phyloP scores from a whole-genome alignment of 2,113 vertebrate species.

The Hippocampus zosterae region DNA sequence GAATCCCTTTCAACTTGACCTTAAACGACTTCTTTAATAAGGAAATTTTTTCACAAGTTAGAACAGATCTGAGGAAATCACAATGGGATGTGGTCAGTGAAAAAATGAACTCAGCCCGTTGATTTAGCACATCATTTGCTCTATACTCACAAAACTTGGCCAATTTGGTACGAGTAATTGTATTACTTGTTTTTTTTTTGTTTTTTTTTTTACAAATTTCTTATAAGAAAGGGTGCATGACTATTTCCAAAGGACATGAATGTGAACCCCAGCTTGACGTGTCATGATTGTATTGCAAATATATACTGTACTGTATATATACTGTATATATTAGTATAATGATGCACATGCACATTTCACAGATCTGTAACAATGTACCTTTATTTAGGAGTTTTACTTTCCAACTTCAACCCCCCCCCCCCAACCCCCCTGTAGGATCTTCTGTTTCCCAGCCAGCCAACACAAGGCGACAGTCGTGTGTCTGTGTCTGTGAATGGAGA shows the following conservation, averaged over 20 bases:
- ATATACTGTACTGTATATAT: not conserved
- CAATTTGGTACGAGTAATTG: not conserved
- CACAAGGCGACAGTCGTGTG: slow-evolving; percentile 81
- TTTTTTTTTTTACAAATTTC: too few species aligned
- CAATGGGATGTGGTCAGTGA: too few species aligned
- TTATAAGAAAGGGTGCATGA: not conserved
- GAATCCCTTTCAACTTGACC: not conserved
- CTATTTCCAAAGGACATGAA: not conserved
- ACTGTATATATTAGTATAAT: too few species aligned
- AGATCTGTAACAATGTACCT: not conserved
- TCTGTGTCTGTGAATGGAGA: slow-evolving; percentile 86
- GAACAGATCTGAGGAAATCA: too few species aligned
- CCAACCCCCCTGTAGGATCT: slow-evolving; percentile 82
- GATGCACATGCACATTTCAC: not conserved
- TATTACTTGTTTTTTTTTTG: too few species aligned
- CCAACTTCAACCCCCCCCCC: too few species aligned
- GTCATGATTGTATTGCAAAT: not conserved
- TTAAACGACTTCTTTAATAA: not conserved
- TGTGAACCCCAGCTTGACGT: not conserved
- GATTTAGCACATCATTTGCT: not conserved
- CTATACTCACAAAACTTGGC: not conserved
- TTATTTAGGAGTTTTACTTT: slow-evolving; percentile 1
- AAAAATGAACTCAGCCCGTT: too few species aligned
- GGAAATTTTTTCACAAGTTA: not conserved
- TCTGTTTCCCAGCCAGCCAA: slow-evolving; percentile 89